Evolutionary conservation across 2,113 vertebrate species (phyloP).

Genomic region (Paratilapia polleni): DNA sequence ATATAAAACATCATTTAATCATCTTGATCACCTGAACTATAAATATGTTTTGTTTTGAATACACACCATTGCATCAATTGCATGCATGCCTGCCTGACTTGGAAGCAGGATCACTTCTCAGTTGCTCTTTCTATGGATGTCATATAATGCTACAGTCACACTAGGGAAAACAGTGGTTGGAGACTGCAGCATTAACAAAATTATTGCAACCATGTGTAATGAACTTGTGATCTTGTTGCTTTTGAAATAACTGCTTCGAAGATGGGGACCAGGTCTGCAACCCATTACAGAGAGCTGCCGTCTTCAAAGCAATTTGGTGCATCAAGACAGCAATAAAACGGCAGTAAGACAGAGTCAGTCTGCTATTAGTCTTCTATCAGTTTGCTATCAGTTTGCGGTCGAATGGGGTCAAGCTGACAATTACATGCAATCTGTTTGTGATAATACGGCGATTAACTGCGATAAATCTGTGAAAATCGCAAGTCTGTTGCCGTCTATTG

Average conservation of each 20-base stretch:
- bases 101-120: background rate
- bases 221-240: background rate
- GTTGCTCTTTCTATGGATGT: background rate
- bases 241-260: background rate
- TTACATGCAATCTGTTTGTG: too few species aligned
- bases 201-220: background rate
- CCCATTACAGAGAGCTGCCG: background rate
- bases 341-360: background rate
- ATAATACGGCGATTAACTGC: background rate
- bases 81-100: background rate
- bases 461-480: fast-evolving
- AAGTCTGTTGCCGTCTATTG: background rate
- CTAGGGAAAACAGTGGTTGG: too few species aligned
- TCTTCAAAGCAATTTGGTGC: background rate
- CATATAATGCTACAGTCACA: too few species aligned
- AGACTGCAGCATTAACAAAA: too few species aligned
- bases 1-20: background rate
- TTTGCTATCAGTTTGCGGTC: background rate
- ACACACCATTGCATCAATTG: background rate
- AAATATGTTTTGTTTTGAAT: background rate
- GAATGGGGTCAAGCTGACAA: background rate
- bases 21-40: background rate
- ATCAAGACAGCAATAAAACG: too few species aligned
- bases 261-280: fast-evolving
- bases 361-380: background rate